Evolutionary conservation across 2,797 vertebrate genomes (phyloP), one percentile per base, ranked within the genome.

Genomic region (Bovichtus variegatus): DNA sequence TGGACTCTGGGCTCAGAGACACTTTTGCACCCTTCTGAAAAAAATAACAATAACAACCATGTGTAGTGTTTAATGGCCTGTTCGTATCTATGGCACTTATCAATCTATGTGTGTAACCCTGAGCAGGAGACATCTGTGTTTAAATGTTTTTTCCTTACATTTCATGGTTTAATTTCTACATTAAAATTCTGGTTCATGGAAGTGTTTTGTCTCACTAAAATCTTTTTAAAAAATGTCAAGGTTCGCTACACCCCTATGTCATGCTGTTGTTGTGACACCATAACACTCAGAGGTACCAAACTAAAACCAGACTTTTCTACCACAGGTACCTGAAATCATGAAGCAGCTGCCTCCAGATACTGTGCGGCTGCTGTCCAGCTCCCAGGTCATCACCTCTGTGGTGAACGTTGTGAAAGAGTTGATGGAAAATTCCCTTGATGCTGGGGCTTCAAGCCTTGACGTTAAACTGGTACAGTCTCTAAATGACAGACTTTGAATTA

Each of bases 371-470:
- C 95, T 97, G 58, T 98, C 97, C 63, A 97, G 98, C 92, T 96
- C 97, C 54, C 98, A 99, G 85, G 96, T 97, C 75, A 96, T 99
- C 87, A 96, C 96, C 0, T 98, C 97, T 15, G 95, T 98, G 78
- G 83, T 96, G 59, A 99, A 94, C 0, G 98, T 99, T 9, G 96
- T 99, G 10, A 99, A 99, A 90, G 98, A 99, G 59, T 89, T 99
- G 69, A 61, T 97, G 71, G 98, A 99, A 87, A 99, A 99, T 71
- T 95, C 98, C 2, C 90, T 99, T 87, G 98, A 99, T 89, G 98
- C 97, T 3, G 91, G 86, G 59, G 95, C 97, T 54, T 93, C 96
- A 38, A 97, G 87, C 80, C 84, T 99, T 40, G 97, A 98, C 44
- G 79, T 99, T 54, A 99, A 97, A 92, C 84, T 99, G 94, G 98